phyloP scores from a whole-genome alignment of 2,888 invertebrate species.

The Limnephilus rhombicus region DNA sequence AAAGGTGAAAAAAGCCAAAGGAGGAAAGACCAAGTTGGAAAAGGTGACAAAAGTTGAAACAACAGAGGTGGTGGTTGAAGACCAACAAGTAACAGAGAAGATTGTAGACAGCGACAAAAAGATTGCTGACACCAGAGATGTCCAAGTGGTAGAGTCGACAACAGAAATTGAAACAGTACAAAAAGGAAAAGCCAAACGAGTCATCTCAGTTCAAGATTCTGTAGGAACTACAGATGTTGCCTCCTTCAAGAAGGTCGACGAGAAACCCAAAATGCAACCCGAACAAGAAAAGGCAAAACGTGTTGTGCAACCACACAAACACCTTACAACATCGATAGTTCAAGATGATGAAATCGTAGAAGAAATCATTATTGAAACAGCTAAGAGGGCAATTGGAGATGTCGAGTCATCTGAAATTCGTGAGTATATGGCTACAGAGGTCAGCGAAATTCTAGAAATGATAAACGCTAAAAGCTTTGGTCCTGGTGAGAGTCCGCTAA shows the following conservation, averaged over 20 bases:
- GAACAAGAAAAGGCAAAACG: constrained; percentile 75
- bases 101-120: constrained; percentile 75
- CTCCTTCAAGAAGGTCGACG: constrained; percentile 80
- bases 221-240: constrained; percentile 81
- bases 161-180: constrained; percentile 71
- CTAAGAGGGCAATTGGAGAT: constrained; percentile 78
- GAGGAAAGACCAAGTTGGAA: constrained; percentile 74
- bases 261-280: constrained; percentile 73
- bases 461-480: constrained; percentile 89
- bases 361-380: constrained; percentile 77
- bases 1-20: constrained; percentile 73
- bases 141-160: constrained; percentile 79
- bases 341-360: constrained; percentile 77
- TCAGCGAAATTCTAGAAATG: constrained; percentile 85
- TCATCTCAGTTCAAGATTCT: constrained; percentile 79
- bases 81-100: constrained; percentile 69
- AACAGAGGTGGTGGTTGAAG: constrained; percentile 68
- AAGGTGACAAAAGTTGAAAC: constrained; percentile 72
- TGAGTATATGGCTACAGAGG: constrained; percentile 82
- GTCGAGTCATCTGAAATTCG: constrained; percentile 78
- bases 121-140: constrained; percentile 74
- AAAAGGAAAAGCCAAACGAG: constrained; percentile 75
- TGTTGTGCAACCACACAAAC: constrained; percentile 78
- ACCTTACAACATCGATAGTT: constrained; percentile 79
- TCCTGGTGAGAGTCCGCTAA: constrained; percentile 86